phyloP scores from a whole-genome alignment of 2,888 invertebrate genomes.

The Mythimna lalbum region DNA sequence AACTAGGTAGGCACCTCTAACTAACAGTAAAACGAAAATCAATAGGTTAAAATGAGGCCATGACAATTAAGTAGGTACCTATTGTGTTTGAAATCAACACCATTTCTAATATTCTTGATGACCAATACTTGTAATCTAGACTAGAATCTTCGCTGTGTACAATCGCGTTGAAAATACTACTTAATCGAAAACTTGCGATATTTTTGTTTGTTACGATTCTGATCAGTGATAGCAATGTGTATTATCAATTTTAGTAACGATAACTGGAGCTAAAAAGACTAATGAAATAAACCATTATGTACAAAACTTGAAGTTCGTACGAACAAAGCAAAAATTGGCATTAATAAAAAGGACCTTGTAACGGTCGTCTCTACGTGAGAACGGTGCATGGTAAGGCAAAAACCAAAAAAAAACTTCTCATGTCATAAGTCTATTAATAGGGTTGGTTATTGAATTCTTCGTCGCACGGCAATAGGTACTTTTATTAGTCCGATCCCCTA shows the following conservation, averaged over 20 bases:
- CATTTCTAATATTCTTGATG: constrained; percentile 20
- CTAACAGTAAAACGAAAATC: constrained; percentile 46
- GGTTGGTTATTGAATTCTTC: constrained; percentile 44
- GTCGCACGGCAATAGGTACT: constrained; percentile 26
- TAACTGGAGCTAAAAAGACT: background rate
- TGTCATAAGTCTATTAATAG: constrained; percentile 59
- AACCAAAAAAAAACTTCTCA: constrained; percentile 55
- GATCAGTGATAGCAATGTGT: constrained; percentile 27
- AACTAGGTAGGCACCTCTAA: background rate
- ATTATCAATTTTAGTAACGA: constrained; percentile 25
- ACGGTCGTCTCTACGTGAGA: constrained; percentile 54
- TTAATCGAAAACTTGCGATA: constrained; percentile 12
- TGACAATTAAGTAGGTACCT: too few species aligned
- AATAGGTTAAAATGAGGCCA: constrained; percentile 40
- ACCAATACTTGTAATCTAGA: background rate
- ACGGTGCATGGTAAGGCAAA: constrained; percentile 37
- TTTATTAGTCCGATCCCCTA: constrained; percentile 42
- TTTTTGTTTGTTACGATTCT: constrained; percentile 24
- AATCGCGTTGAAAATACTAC: constrained; percentile 12
- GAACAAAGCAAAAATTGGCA: constrained; percentile 24
- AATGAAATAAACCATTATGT: constrained; percentile 10
- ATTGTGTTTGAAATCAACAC: constrained; percentile 34
- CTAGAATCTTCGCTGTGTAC: constrained; percentile 6
- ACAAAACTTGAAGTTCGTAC: background rate
- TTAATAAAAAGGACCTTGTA: constrained; percentile 30